A percentile compares a stretch with the other conserved stretches of the same genome.
Evolutionary conservation across 2,797 vertebrate genomes (phyloP).

Genomic region (Acropternis orthonyx): DNA sequence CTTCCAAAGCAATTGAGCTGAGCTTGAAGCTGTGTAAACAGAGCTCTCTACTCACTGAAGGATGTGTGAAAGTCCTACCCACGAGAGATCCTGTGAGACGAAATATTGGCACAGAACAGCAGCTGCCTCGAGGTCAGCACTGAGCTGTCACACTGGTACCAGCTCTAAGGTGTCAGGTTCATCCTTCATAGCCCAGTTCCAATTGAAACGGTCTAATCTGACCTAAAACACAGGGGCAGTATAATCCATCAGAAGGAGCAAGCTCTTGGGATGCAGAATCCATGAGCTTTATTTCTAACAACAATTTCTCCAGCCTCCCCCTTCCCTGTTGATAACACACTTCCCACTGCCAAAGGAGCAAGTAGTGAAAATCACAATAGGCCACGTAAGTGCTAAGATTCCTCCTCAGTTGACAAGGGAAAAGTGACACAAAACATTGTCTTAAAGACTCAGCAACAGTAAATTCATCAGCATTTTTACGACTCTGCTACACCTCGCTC

Average conservation of each 20-base stretch:
- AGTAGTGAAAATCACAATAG: not conserved
- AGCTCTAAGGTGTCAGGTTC: not conserved
- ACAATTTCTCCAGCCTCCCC: not conserved
- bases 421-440: not conserved
- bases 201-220: not conserved
- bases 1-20: not conserved
- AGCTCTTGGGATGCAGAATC: not conserved
- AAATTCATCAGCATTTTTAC: not conserved
- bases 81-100: not conserved
- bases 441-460: not conserved
- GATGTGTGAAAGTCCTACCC: slow-evolving; percentile 1
- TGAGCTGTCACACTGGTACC: not conserved
- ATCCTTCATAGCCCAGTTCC: not conserved
- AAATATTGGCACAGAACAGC: slow-evolving; percentile 34
- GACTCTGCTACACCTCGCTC: not conserved
- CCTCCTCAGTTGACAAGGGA: not conserved
- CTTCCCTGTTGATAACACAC: not conserved
- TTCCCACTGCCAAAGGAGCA: not conserved
- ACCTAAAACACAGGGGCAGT: not conserved
- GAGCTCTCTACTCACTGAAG: slow-evolving; percentile 4
- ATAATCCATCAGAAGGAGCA: not conserved
- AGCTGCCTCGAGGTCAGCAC: not conserved
- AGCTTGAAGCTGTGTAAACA: not conserved
- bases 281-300: not conserved
- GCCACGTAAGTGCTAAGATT: not conserved